A percentile compares a stretch with the other conserved stretches of the same genome.
These are phyloP conservation scores for Protula sp. DNA, from an alignment of 2,888 invertebrate genomes.

Conservation along the genomic window DNA sequence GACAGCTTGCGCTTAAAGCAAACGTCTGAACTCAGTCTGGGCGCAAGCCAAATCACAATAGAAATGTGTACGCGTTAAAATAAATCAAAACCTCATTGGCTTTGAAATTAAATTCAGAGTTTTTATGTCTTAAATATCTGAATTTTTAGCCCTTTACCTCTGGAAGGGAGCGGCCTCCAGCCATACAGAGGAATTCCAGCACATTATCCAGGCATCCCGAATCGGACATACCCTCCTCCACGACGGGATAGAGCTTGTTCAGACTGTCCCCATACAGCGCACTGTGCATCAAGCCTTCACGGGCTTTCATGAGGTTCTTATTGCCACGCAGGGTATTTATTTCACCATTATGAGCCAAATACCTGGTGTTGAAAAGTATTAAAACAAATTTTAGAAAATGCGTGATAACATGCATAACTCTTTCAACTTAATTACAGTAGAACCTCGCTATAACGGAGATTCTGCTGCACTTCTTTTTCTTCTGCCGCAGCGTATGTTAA, in stretches of 20 bases:
- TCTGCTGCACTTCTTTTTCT: too few relatives aligned
- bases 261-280: constrained; percentile 75
- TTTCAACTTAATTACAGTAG: not conserved
- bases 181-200: constrained; percentile 90
- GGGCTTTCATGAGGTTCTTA: constrained; percentile 96
- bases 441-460: not conserved
- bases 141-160: too few relatives aligned
- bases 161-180: constrained; percentile 80
- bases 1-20: too few relatives aligned
- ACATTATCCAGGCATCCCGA: constrained; percentile 98
- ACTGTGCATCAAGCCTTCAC: constrained; percentile 95
- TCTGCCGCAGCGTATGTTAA: too few relatives aligned
- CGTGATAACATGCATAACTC: not conserved
- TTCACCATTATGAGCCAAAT: constrained; percentile 97
- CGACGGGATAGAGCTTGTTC: constrained; percentile 88
- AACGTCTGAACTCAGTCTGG: too few relatives aligned
- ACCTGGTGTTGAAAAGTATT: too few relatives aligned
- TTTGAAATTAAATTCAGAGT: too few relatives aligned
- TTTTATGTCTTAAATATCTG: too few relatives aligned
- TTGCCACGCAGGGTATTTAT: constrained; percentile 98
- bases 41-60: too few relatives aligned
- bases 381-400: too few relatives aligned
- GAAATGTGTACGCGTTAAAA: too few relatives aligned
- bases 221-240: constrained; percentile 95
- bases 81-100: too few relatives aligned